Evolutionary conservation across 2,888 invertebrate species (phyloP).

Genomic region (Clusia tigrina): DNA sequence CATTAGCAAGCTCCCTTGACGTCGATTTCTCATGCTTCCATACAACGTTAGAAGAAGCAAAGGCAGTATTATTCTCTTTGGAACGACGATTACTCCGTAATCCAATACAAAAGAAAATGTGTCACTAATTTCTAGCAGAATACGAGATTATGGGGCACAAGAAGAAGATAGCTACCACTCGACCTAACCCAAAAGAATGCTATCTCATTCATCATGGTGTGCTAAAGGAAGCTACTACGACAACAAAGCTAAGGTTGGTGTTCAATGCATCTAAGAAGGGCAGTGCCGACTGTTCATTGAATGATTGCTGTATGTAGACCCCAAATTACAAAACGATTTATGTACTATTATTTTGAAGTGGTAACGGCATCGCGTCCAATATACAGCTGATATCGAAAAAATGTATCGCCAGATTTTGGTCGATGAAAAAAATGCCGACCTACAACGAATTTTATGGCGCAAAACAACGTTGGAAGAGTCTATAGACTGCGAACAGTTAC

Average conservation of each 20-base stretch:
- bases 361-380: conserved; percentile 13
- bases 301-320: conserved; percentile 18
- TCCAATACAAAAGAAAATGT: too few species aligned
- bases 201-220: conserved; percentile 29
- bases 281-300: conserved; percentile 21
- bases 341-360: conserved; percentile 21
- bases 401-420: conserved; percentile 24
- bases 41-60: too few species aligned
- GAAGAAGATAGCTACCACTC: too few species aligned
- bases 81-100: too few species aligned
- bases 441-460: conserved; percentile 17
- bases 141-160: too few species aligned
- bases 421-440: background rate
- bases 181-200: too few species aligned
- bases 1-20: too few species aligned
- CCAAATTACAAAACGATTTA: background rate
- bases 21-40: too few species aligned
- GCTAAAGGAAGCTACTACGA: background rate
- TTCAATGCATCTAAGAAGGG: conserved; percentile 24
- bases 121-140: too few species aligned
- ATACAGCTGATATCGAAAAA: conserved; percentile 24
- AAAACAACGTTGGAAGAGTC: background rate
- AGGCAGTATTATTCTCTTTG: too few species aligned
- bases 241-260: conserved; percentile 24
- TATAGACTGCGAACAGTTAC: background rate